Base-by-base conservation (phyloP, 1,140 invertebrate species). In the Chionoecetes opilio region DNA sequence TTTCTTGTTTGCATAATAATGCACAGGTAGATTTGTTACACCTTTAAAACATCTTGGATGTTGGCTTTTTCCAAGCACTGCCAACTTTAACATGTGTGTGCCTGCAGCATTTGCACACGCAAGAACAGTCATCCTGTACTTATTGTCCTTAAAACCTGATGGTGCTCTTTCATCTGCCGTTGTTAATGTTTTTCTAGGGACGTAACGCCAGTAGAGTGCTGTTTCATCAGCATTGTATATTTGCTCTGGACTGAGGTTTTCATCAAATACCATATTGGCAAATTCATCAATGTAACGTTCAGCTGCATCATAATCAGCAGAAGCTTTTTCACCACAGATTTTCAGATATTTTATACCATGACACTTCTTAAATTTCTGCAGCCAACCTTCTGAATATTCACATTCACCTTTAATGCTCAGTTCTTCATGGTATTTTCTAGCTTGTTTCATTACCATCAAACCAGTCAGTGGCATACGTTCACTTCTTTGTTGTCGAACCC, bases 1-100 rank as follows among this genome's bases (percentile, higher is more conserved):
- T 53, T 63, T 91, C 29, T 91, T 91, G 34, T 91, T 91, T 91
- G 26, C 89, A 53, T 91, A 53, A 91, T 91, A 91, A 91, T 53
- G 29, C 34, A 34, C 3, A 5, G 89, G 37, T 53, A 91, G 9
- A 29, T 14, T 91, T 5, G n/a, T 5, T 9, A 53, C 38, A 46
- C n/a, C 89, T 53, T 46, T 53, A 9, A 91, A 11, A 29, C 17
- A 46, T n/a, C 89, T 91, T 29, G 38, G 89, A 91, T 0, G 2
- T 6, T 91, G 2, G 35, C 38, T 9, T 53, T 53, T 91, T 34
- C 46, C 35, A n/a, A 91, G 2, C 29, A 6, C 5, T 63, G 5
- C 21, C 5, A 91, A n/a, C 34, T 53, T 91, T 26, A 26, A 41
- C 38, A 46, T 91, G 46, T 91, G 89, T 14, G 89, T 91, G 38